phyloP scores from a whole-genome alignment of 2,888 invertebrate species.

The Troglohyphantes excavatus region DNA sequence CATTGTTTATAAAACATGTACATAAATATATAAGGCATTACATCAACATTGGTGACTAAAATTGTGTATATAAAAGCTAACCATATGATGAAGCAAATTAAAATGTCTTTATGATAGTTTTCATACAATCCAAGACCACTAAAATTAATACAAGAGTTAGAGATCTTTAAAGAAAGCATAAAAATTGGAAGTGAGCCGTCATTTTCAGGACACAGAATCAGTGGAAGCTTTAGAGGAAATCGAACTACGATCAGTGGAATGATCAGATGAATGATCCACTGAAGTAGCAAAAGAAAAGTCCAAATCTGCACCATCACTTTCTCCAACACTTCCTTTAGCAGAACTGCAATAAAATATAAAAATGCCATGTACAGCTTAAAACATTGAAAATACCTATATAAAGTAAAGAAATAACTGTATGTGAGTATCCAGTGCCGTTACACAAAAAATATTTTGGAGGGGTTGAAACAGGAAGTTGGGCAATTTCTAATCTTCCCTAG shows the following conservation, averaged over 20 bases:
- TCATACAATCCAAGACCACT: not conserved
- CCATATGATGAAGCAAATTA: not conserved
- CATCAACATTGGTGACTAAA: not conserved
- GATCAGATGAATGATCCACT: not conserved
- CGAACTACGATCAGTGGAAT: not conserved
- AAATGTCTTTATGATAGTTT: not conserved
- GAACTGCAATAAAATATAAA: slow-evolving; percentile 36
- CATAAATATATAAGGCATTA: not conserved
- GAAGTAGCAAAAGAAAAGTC: slow-evolving; percentile 86
- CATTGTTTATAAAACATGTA: too few relatives aligned
- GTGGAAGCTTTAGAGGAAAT: slow-evolving; percentile 10
- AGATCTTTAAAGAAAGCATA: not conserved
- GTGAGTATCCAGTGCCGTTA: too few relatives aligned
- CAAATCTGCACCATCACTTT: slow-evolving; percentile 81
- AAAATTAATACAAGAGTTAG: slow-evolving; percentile 6
- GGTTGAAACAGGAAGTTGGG: too few relatives aligned
- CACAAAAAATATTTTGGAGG: too few relatives aligned
- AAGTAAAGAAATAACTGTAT: too few relatives aligned
- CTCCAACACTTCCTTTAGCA: slow-evolving; percentile 43
- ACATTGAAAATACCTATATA: too few relatives aligned
- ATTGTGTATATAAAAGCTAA: not conserved
- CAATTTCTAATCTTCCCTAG: too few relatives aligned
- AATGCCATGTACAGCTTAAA: too few relatives aligned
- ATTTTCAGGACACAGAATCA: slow-evolving; percentile 11
- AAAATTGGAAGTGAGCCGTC: not conserved